Base-by-base conservation (phyloP, 1,140 invertebrate species). In the Pygmarrhopalites habei region DNA sequence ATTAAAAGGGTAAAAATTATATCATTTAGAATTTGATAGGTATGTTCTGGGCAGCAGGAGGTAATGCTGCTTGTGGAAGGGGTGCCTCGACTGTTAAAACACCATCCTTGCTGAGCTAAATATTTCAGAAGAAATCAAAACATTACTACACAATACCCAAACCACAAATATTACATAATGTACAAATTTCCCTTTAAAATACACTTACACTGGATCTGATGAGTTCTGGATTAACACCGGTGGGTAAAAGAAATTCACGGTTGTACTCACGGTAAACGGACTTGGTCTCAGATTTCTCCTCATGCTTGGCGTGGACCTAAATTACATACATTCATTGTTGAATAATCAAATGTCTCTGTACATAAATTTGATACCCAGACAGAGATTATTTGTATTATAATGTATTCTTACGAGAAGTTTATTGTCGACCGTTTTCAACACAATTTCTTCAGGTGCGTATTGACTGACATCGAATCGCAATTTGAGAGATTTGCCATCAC, bases 241-340 rank as follows among this genome's bases (percentile, higher is more conserved):
- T 91, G 3, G 92, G 92, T 72, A 96, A 78, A 73, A 95, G 79
- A 80, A 96, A 96, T 80, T 96, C 92, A 64, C 92, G 82, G 76
- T 95, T 95, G 83, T 95, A 96, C 76, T 96, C 92, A 76, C 92
- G 84, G 81, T 93, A 95, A 2, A 95, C 90, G 25, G 89, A 91
- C 80, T 92, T 92, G 71, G 87, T 92, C 75, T 95, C 92, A 32
- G 88, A 85, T 75, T 95, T 95, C 77, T 96, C 92, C 78, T 96
- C 92, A 76, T 96, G 92, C 78, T 95, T 95, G 58, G 92, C 92
- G 74, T 95, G 91, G 19, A 96, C 92, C 90, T 94, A 78, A 55
- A 83, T 79, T 64, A 68, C n/a, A n/a, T n/a, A n/a, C n/a, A n/a
- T n/a, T n/a, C n/a, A n/a, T n/a, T n/a, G n/a, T n/a, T n/a, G n/a